Evolutionary conservation across 2,113 vertebrate genomes (phyloP).

Genomic region (Gasterosteus nipponicus): DNA sequence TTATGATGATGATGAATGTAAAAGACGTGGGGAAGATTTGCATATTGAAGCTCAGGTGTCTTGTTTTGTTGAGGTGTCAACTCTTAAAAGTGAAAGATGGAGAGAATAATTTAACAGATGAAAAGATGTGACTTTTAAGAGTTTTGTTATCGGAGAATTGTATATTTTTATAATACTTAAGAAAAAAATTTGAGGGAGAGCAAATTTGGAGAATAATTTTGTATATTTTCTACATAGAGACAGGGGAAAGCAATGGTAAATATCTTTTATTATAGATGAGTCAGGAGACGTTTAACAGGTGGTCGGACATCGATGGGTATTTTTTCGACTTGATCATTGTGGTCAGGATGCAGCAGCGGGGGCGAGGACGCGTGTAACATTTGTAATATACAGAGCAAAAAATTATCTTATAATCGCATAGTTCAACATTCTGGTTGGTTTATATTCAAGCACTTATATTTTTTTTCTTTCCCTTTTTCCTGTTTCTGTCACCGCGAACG

Average conservation of each 20-base stretch:
- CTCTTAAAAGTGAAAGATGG: slow-evolving; percentile 71
- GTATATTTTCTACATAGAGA: slow-evolving; percentile 83
- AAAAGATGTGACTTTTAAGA: slow-evolving; percentile 78
- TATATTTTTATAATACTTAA: slow-evolving; percentile 85
- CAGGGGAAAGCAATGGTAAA: slow-evolving; percentile 61
- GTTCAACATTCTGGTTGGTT: slow-evolving; percentile 77
- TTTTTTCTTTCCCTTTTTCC: slow-evolving; percentile 56
- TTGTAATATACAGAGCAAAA: slow-evolving; percentile 78
- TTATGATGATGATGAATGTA: slow-evolving; percentile 77
- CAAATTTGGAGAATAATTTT: slow-evolving; percentile 82
- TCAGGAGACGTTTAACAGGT: slow-evolving; percentile 63
- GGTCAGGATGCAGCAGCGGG: slow-evolving; percentile 62
- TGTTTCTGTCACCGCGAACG: slow-evolving; percentile 62
- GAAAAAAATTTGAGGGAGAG: slow-evolving; percentile 76
- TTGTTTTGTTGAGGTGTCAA: slow-evolving; percentile 69
- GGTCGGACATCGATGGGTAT: slow-evolving; percentile 61
- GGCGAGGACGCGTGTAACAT: slow-evolving; percentile 63
- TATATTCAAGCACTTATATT: slow-evolving; percentile 76
- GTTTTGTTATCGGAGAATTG: slow-evolving; percentile 84
- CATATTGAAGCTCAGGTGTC: slow-evolving; percentile 79
- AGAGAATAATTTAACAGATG: slow-evolving; percentile 76
- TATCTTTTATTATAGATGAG: slow-evolving; percentile 70
- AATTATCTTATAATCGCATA: slow-evolving; percentile 76
- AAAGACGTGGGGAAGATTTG: slow-evolving; percentile 65
- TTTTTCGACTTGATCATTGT: slow-evolving; percentile 49